A percentile compares a stretch with the other conserved stretches of the same genome.
phyloP scores from a whole-genome alignment of 2,888 invertebrate genomes.

The Poecilobothrus nobilitatus region DNA sequence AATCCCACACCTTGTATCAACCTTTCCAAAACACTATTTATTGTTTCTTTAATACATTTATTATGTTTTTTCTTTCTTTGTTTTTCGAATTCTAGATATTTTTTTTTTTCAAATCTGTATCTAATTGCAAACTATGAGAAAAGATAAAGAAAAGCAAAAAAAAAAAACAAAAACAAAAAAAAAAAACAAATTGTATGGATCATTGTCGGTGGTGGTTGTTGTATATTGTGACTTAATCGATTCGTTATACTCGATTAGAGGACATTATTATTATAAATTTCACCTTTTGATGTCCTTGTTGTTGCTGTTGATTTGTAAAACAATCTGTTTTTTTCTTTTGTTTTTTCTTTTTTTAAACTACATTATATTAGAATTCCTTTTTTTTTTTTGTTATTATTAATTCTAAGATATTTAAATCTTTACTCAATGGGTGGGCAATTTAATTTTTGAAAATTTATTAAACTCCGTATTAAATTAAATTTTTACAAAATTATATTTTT shows the following conservation, averaged over 20 bases:
- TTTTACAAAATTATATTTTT: background rate
- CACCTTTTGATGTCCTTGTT: background rate
- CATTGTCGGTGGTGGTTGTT: background rate
- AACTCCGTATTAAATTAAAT: background rate
- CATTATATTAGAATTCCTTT: no score
- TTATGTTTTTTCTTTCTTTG: background rate
- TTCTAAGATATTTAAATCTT: background rate
- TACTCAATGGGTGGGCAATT: background rate
- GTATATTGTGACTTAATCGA: background rate
- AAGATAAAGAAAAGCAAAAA: background rate
- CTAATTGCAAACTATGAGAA: background rate
- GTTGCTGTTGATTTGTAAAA: slow-evolving; percentile 4
- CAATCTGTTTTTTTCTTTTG: background rate
- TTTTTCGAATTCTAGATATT: background rate
- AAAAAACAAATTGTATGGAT: background rate
- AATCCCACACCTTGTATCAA: background rate
- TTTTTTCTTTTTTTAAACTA: no score
- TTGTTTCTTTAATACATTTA: background rate
- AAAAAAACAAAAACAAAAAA: no score
- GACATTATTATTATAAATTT: background rate
- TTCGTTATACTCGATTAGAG: background rate
- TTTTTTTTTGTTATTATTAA: no score
- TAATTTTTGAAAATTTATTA: background rate
- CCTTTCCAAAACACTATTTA: background rate
- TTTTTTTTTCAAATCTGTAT: background rate